Evolutionary conservation across 2,797 vertebrate genomes (phyloP).

Genomic region (Microctenopoma steveboyesi): DNA sequence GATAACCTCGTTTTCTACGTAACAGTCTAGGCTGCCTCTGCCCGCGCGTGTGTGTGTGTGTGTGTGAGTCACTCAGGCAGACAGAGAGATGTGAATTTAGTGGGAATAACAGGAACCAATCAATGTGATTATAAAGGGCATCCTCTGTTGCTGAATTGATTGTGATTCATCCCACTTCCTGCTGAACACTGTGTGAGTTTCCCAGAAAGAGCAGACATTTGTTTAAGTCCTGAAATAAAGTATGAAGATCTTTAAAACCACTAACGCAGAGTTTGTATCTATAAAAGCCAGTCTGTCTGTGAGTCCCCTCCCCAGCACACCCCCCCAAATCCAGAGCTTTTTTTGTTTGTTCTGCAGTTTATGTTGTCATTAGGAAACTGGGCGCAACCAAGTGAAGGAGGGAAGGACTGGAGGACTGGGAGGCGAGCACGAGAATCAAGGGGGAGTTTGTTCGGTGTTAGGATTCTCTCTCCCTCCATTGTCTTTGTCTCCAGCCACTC

Average conservation of each 20-base stretch:
- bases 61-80: slow-evolving; percentile 27
- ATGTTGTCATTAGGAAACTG: slow-evolving; percentile 80
- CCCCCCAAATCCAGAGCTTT: slow-evolving; percentile 67
- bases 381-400: slow-evolving; percentile 55
- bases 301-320: slow-evolving; percentile 65
- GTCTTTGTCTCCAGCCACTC: slow-evolving; percentile 17
- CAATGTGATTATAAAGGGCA: slow-evolving; percentile 61
- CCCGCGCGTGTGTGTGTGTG: slow-evolving; percentile 2
- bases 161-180: slow-evolving; percentile 46
- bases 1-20: slow-evolving; percentile 63
- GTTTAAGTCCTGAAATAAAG: not conserved
- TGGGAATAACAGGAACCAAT: slow-evolving; percentile 68
- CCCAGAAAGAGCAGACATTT: slow-evolving; percentile 17
- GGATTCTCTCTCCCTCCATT: not conserved
- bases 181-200: slow-evolving; percentile 35
- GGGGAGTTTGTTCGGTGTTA: slow-evolving; percentile 6
- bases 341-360: slow-evolving; percentile 68
- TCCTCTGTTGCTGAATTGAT: slow-evolving; percentile 57
- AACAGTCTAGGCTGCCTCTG: slow-evolving; percentile 34
- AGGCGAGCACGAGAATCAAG: slow-evolving; percentile 13
- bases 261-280: slow-evolving; percentile 7
- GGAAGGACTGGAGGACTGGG: slow-evolving; percentile 23
- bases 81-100: slow-evolving; percentile 33
- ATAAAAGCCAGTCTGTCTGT: slow-evolving; percentile 20
- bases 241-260: not conserved